Percentiles rank a stretch among this genome's conserved stretches.
Conservation (phyloP, 2,797 vertebrate species). For the Phaenicophaeus curvirostris region DNA sequence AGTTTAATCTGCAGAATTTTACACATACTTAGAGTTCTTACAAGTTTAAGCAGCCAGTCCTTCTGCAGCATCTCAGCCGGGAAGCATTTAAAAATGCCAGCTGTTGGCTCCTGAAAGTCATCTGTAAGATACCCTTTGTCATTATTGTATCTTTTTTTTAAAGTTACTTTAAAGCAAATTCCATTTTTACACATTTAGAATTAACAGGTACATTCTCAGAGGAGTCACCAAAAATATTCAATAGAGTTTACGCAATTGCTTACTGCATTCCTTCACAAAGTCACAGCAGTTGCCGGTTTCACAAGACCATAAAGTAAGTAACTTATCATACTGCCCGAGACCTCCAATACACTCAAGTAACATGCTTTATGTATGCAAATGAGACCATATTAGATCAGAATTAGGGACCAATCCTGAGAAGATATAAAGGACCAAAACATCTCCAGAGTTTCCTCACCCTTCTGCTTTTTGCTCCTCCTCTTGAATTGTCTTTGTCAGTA, state of each 20-base stretch:
- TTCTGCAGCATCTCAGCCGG: background rate
- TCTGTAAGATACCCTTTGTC: background rate
- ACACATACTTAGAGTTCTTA: conserved; percentile 31
- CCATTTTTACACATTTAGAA: background rate
- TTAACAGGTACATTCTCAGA: background rate
- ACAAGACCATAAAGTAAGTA: background rate
- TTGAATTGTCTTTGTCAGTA: background rate
- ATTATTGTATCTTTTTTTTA: background rate
- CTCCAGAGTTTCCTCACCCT: background rate
- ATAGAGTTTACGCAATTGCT: background rate
- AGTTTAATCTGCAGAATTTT: conserved; percentile 46
- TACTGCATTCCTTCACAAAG: background rate
- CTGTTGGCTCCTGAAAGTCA: background rate
- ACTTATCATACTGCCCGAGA: background rate
- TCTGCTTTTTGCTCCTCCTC: background rate
- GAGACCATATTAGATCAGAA: background rate
- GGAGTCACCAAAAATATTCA: background rate
- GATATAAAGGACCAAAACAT: background rate
- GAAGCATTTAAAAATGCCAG: background rate
- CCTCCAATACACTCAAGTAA: background rate
- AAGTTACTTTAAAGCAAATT: background rate
- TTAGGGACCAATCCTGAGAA: background rate
- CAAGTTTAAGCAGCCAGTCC: background rate
- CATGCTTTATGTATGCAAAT: background rate
- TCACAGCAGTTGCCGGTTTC: background rate